Base-by-base conservation (phyloP, 2,888 invertebrate genomes). In the Drosophila borealis region DNA sequence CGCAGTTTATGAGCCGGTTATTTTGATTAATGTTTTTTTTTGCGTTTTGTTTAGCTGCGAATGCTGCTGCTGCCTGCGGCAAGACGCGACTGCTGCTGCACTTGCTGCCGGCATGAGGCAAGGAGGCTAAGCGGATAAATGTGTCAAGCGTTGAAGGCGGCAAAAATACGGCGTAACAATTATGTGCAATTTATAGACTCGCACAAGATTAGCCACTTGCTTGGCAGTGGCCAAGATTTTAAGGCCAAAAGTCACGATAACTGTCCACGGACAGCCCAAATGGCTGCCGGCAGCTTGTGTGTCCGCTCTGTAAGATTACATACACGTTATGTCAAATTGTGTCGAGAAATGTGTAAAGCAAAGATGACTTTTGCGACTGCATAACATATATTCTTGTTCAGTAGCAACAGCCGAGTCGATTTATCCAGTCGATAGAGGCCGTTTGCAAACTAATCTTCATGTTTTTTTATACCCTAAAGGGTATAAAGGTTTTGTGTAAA, bases 1-100 rank as follows among this genome's bases (percentile, higher is more conserved):
- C 72, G 61, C 76, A 80, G 70, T 74, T 82, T 86, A 80, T 86
- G 86, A 80, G 64, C 66, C 76, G 78, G 69, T 71, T 83, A 83
- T 80, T 86, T 86, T 82, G 86, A 82, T 82, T 83, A 82, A 83
- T 82, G 82, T 56, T 59, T 64, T 54, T 55, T 56, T 8, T 29
- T 8, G n/a, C n/a, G n/a, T 8, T 29, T 8, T 29, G 29, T 29
- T 8, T 29, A 29, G 6, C 65, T 68, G 71, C 46, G 46, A 59
- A 50, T 64, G 37, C 49, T 57, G 74, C 61, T 17, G 41, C 59
- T 53, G 37, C 55, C 29, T 56, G 46, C 33, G 19, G 53, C 53
- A 51, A 60, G 57, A 41, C 44, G 44, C 21, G 19, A 46, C 11
- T 39, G 34, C 37, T 42, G 61, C 51, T 45, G 63, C 56, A 73